These are phyloP conservation scores for Felis chaus DNA, from an alignment of 2,113 vertebrate genomes.

Conservation along the genomic window DNA sequence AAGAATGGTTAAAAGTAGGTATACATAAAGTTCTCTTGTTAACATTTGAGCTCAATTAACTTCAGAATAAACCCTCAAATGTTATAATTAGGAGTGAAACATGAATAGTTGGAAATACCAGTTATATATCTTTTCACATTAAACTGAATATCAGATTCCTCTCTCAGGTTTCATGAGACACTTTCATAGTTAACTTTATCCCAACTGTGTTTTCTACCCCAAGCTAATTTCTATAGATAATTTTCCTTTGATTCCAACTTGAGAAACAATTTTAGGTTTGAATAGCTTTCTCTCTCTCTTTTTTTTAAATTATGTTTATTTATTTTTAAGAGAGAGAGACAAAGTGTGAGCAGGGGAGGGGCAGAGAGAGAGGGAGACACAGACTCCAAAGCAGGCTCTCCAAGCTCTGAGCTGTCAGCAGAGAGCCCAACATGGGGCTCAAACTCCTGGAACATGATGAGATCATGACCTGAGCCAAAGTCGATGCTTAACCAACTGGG, in stretches of 20 bases:
- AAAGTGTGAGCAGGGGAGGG: too few species aligned
- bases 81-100: neutral
- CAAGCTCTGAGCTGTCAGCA: too few species aligned
- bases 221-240: neutral
- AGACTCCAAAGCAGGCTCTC: too few species aligned
- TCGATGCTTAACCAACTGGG: too few species aligned
- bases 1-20: neutral
- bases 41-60: neutral
- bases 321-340: too few species aligned
- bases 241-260: neutral
- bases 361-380: too few species aligned
- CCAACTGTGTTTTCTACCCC: neutral
- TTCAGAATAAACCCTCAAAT: conserved; percentile 12
- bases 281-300: neutral
- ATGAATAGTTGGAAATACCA: neutral
- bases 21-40: neutral
- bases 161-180: neutral
- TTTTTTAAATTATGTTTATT: too few species aligned
- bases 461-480: too few species aligned
- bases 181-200: neutral
- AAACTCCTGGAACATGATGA: too few species aligned
- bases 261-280: conserved; percentile 10
- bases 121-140: neutral
- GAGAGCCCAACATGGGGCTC: too few species aligned
- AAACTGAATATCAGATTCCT: neutral